Evolutionary conservation across 2,797 vertebrate species (phyloP).

Genomic region (Pangasius krempfi): DNA sequence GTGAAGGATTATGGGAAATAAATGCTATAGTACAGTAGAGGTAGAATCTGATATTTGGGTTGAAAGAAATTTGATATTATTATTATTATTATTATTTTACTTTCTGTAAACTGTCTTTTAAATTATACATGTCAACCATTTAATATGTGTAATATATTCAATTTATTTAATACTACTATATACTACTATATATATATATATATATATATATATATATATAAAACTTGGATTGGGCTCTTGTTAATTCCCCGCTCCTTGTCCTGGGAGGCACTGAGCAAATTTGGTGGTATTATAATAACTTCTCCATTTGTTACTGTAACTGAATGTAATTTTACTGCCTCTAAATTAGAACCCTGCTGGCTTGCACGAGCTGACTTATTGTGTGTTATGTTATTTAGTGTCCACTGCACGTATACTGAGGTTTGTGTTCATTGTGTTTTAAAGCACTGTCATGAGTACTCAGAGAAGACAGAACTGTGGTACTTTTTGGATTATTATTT

Average conservation of each 20-base stretch:
- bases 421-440: slow-evolving; percentile 41
- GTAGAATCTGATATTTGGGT: slow-evolving; percentile 12
- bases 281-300: slow-evolving; percentile 53
- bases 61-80: background rate
- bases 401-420: slow-evolving; percentile 44
- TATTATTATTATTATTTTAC: background rate
- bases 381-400: slow-evolving; percentile 50
- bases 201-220: slow-evolving; percentile 21
- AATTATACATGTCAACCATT: slow-evolving; percentile 9
- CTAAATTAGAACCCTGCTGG: slow-evolving; percentile 50
- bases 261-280: slow-evolving; percentile 45
- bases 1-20: slow-evolving; percentile 4
- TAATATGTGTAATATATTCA: slow-evolving; percentile 30
- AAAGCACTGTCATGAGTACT: slow-evolving; percentile 50
- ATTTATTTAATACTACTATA: background rate
- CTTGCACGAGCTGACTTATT: slow-evolving; percentile 55
- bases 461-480: slow-evolving; percentile 16
- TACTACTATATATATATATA: background rate
- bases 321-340: slow-evolving; percentile 53
- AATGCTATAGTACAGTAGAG: background rate
- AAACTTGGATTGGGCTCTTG: slow-evolving; percentile 22
- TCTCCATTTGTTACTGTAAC: slow-evolving; percentile 57
- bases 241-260: slow-evolving; percentile 31
- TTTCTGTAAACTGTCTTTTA: slow-evolving; percentile 25
- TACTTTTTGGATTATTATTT: slow-evolving; percentile 50